Conservation (phyloP, 2,797 vertebrate species). For the Girardinus metallicus region DNA sequence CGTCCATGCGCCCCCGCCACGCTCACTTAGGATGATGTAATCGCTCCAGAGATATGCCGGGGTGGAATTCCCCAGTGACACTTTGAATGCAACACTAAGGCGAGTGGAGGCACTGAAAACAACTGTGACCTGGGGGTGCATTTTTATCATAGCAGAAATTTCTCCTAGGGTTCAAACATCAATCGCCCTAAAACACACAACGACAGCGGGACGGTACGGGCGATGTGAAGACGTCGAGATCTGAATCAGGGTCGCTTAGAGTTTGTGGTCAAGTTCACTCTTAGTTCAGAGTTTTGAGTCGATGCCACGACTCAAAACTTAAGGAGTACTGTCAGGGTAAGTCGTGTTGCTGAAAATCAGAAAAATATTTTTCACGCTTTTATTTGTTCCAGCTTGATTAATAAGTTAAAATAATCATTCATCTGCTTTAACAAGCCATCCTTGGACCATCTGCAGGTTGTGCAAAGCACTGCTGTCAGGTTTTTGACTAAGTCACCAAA, state of each 20-base stretch:
- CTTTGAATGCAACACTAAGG: slow-evolving; percentile 56
- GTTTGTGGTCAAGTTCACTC: slow-evolving; percentile 45
- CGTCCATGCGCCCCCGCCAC: background rate
- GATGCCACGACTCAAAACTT: background rate
- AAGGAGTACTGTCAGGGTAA: background rate
- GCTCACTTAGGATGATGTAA: slow-evolving; percentile 58
- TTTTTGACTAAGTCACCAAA: background rate
- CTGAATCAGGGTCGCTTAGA: slow-evolving; percentile 30
- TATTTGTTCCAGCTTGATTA: background rate
- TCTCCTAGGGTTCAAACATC: slow-evolving; percentile 55
- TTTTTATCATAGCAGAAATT: slow-evolving; percentile 49
- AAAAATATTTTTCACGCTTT: background rate
- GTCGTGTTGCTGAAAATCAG: background rate
- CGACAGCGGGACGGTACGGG: slow-evolving; percentile 27
- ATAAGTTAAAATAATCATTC: background rate
- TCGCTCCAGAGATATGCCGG: slow-evolving; percentile 29
- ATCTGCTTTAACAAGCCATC: background rate
- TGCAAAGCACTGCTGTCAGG: background rate
- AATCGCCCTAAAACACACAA: slow-evolving; percentile 32
- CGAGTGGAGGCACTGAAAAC: slow-evolving; percentile 25
- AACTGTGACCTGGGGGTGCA: slow-evolving; percentile 24
- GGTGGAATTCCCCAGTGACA: slow-evolving; percentile 62
- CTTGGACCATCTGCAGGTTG: background rate
- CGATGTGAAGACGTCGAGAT: slow-evolving; percentile 5
- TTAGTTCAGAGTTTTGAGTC: slow-evolving; percentile 25